These are phyloP conservation scores for Aphelinus atriplicis DNA, from an alignment of 1,140 invertebrate genomes.

Conservation along the genomic window DNA sequence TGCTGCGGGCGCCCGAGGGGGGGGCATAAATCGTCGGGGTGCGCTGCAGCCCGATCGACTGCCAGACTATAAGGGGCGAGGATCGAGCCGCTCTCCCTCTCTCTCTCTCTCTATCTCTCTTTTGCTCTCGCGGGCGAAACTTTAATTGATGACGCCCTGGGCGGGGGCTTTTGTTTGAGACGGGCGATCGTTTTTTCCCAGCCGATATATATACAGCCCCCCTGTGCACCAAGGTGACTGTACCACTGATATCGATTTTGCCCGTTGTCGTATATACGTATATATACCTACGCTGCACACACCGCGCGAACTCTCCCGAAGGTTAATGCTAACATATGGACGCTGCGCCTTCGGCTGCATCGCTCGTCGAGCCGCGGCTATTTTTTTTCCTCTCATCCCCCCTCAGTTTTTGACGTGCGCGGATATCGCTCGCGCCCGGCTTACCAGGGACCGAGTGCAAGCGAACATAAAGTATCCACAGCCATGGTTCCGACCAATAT, in stretches of 20 bases:
- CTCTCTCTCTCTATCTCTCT: no score
- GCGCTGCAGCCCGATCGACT: background rate
- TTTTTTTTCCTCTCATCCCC: background rate
- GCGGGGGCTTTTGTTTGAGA: conserved; percentile 16
- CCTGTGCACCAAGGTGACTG: background rate
- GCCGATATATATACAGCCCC: background rate
- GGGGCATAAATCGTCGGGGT: conserved; percentile 12
- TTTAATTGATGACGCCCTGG: conserved; percentile 35
- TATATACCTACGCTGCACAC: background rate
- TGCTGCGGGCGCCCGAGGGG: conserved; percentile 6
- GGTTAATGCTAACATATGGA: conserved; percentile 29
- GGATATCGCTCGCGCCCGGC: no score
- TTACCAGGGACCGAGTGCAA: no score
- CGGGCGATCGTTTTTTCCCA: conserved; percentile 7
- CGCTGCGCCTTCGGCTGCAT: background rate
- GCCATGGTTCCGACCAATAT: no score
- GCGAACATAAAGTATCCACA: no score
- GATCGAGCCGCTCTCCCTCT: background rate
- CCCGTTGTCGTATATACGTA: background rate
- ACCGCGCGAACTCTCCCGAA: background rate
- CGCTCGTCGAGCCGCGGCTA: background rate
- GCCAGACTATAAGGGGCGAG: background rate
- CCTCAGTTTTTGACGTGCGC: no score
- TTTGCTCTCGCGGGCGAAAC: background rate
- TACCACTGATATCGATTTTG: conserved; percentile 25